Percentiles rank a stretch among this genome's conserved stretches.
phyloP scores from a whole-genome alignment of 2,888 invertebrate species.

The Empis stercorea region DNA sequence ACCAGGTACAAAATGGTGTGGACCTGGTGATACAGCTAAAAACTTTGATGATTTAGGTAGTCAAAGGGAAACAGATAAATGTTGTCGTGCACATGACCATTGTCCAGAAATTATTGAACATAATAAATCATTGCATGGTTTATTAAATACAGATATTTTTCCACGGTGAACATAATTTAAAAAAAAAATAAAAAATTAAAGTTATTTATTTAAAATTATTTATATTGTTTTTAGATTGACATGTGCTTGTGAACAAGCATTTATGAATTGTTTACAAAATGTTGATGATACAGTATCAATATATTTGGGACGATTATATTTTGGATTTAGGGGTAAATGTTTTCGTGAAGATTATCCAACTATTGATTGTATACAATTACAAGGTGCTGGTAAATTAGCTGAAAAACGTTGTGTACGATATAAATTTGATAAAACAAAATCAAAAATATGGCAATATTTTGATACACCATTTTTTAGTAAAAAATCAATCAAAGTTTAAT shows the following conservation, averaged over 20 bases:
- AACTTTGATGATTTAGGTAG: conserved; percentile 70
- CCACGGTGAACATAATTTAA: too few relatives aligned
- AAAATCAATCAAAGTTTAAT: conserved; percentile 2
- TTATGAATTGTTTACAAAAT: conserved; percentile 30
- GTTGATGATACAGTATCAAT: conserved; percentile 24
- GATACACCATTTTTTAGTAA: conserved; percentile 30
- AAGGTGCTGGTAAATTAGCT: conserved; percentile 21
- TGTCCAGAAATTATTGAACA: conserved; percentile 31
- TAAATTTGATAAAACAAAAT: conserved; percentile 19
- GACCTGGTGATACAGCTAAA: conserved; percentile 67
- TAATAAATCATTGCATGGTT: conserved; percentile 20
- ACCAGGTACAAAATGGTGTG: conserved; percentile 87
- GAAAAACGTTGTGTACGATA: conserved; percentile 30
- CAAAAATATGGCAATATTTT: conserved; percentile 31
- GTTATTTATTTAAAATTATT: background rate
- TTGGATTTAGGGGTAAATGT: conserved; percentile 24
- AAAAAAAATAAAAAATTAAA: too few relatives aligned
- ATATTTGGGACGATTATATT: conserved; percentile 29
- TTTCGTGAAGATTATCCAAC: conserved; percentile 27
- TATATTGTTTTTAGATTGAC: conserved; percentile 19
- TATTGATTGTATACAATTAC: conserved; percentile 24
- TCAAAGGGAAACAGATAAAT: conserved; percentile 67
- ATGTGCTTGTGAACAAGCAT: conserved; percentile 32
- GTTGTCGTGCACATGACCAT: conserved; percentile 74
- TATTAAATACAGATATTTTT: conserved; percentile 30